Base-by-base conservation (phyloP, 2,888 invertebrate genomes). In the Aphelenchoides bicaudatus region DNA sequence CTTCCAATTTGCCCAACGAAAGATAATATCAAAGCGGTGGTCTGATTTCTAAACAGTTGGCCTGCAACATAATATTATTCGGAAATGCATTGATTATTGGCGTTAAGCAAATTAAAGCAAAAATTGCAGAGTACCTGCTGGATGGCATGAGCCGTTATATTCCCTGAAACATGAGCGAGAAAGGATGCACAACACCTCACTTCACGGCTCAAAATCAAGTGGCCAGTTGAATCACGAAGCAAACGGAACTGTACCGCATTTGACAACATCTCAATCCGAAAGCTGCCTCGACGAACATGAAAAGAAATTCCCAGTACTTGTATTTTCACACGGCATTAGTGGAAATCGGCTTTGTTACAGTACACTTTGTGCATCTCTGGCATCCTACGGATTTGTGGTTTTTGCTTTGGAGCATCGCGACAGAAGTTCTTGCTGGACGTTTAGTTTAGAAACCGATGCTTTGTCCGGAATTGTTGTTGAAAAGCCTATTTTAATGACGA, bases 311-410 rank as follows among this genome's bases (percentile, higher is more conserved):
- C 86, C 86, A 38, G 83, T 86, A 21, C 74, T 86, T 29, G 79
- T 87, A 27, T 83, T 86, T 70, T 86, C 86, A 0, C 87, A 87
- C 75, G 87, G 87, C 1, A 81, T 86, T 28, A 85, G 85, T 1
- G 85, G 84, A 1, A 83, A 83, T 68, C 79, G 86, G 62, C 85
- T 84, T 55, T 81, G 85, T n/a, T 85, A 86, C 73, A 84, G 85
- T 27, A 82, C 84, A 2, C 81, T 85, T 43, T 85, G 85, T 72
- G 80, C 82, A 43, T 86, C 87, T 67, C 74, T 87, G 55, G 86
- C 87, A 1, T 86, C 86, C 1, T 82, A 85, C 68, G 87, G 87
- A 1, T 86, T 84, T 75, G 78, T 87, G 8, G 85, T 87, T 0
- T 85, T 84, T 2, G 84, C 84, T n/a, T 71, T 86, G 19, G 86